Evolutionary conservation across 2,888 invertebrate species (phyloP).

Genomic region (Polia nebulosa): DNA sequence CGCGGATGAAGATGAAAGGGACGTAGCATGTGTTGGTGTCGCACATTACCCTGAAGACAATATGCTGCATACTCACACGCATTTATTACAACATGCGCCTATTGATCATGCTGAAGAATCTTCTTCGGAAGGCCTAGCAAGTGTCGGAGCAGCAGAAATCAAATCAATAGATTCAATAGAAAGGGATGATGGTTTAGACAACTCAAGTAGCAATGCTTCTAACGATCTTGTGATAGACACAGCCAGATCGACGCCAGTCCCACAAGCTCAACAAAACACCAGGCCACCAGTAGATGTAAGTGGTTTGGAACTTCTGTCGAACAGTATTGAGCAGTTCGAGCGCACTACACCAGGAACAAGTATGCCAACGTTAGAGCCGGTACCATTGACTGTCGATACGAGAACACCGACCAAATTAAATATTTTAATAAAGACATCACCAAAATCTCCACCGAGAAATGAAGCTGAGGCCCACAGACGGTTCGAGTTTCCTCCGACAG

Average conservation of each 20-base stretch:
- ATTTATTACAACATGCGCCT: slow-evolving; percentile 70
- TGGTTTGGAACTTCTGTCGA: slow-evolving; percentile 95
- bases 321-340: slow-evolving; percentile 96
- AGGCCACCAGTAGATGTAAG: slow-evolving; percentile 93
- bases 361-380: slow-evolving; percentile 80
- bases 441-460: slow-evolving; percentile 83
- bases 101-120: slow-evolving; percentile 86
- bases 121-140: slow-evolving; percentile 81
- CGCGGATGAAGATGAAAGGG: slow-evolving; percentile 86
- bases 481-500: slow-evolving; percentile 82
- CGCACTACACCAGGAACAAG: slow-evolving; percentile 85
- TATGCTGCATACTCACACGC: slow-evolving; percentile 70
- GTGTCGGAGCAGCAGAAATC: slow-evolving; percentile 84
- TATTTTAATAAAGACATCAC: slow-evolving; percentile 87
- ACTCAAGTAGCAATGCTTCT: slow-evolving; percentile 86
- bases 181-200: slow-evolving; percentile 83
- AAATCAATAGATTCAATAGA: slow-evolving; percentile 86
- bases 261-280: slow-evolving; percentile 63
- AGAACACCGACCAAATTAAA: slow-evolving; percentile 82
- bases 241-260: slow-evolving; percentile 77
- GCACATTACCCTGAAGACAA: slow-evolving; percentile 86
- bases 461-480: slow-evolving; percentile 82
- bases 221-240: slow-evolving; percentile 89
- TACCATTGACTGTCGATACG: slow-evolving; percentile 84
- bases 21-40: slow-evolving; percentile 87